Percentiles rank a stretch among this genome's conserved stretches.
phyloP scores from a whole-genome alignment of 2,797 vertebrate species.

The Coranthus polyacanthus region DNA sequence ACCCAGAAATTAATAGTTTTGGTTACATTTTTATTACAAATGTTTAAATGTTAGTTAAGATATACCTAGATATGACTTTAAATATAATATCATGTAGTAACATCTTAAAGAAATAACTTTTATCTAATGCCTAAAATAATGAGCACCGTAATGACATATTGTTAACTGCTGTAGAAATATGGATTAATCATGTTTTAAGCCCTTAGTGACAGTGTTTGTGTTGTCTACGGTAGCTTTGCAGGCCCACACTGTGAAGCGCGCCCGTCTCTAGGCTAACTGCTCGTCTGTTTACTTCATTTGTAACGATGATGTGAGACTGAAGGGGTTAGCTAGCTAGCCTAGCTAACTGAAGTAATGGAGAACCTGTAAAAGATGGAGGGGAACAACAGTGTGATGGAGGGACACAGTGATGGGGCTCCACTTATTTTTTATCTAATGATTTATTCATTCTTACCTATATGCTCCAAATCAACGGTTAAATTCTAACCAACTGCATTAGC shows the following conservation, averaged over 20 bases:
- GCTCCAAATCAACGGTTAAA: slow-evolving; percentile 8
- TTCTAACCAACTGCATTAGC: slow-evolving; percentile 25
- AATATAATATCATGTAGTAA: no score
- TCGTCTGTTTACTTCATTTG: slow-evolving; percentile 57
- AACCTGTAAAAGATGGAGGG: slow-evolving; percentile 51
- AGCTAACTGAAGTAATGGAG: slow-evolving; percentile 50
- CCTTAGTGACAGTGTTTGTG: no score
- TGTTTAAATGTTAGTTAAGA: no score
- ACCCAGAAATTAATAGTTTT: no score
- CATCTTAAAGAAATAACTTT: no score
- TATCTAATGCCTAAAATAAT: no score
- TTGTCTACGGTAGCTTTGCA: slow-evolving; percentile 66
- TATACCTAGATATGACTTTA: no score
- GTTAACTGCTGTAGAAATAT: no score
- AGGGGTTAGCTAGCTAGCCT: slow-evolving; percentile 66
- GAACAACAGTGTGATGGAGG: slow-evolving; percentile 2
- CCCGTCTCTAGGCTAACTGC: not conserved
- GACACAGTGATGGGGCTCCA: slow-evolving; percentile 8
- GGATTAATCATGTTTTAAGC: no score
- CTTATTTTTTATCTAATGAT: not conserved
- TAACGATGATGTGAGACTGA: slow-evolving; percentile 60
- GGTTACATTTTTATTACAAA: no score
- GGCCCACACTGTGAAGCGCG: slow-evolving; percentile 22
- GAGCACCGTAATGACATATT: no score
- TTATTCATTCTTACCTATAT: slow-evolving; percentile 5